A percentile compares a stretch with the other conserved stretches of the same genome.
Conservation (phyloP, 1,140 invertebrate genomes). For the Drosophila pseudoananassae region DNA sequence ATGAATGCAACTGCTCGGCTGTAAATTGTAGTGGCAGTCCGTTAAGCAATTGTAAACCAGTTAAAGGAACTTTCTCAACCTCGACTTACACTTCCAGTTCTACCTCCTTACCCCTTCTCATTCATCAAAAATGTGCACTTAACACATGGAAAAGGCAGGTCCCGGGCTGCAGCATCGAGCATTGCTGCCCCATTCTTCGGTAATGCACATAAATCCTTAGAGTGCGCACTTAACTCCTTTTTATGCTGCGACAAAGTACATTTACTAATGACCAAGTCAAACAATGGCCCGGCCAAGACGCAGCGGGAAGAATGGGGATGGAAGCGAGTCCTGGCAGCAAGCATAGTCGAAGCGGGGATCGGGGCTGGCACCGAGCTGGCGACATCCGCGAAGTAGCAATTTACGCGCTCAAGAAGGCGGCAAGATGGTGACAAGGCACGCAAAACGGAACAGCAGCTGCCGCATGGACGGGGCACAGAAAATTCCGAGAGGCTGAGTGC, state of each 20-base stretch:
- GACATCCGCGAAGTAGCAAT: conserved; percentile 72
- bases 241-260: conserved; percentile 81
- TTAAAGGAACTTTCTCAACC: conserved; percentile 5
- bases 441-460: conserved; percentile 53
- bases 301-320: conserved; percentile 10
- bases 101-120: conserved; percentile 15
- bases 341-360: neutral
- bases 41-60: conserved; percentile 52
- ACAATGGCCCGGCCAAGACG: conserved; percentile 62
- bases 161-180: conserved; percentile 43
- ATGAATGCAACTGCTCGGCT: conserved; percentile 24
- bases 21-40: conserved; percentile 5
- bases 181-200: conserved; percentile 27
- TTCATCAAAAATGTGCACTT: conserved; percentile 68
- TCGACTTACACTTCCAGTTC: neutral
- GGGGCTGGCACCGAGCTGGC: conserved; percentile 14
- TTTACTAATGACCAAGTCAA: conserved; percentile 83
- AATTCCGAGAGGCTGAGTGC: conserved; percentile 4
- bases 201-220: conserved; percentile 72
- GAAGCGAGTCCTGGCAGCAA: conserved; percentile 39
- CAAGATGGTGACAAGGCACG: conserved; percentile 75
- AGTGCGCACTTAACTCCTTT: conserved; percentile 80
- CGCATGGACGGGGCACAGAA: conserved; percentile 2
- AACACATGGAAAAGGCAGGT: conserved; percentile 59
- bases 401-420: conserved; percentile 72